Percentiles rank a stretch among this genome's conserved stretches.
Evolutionary conservation across 2,113 vertebrate genomes (phyloP).

Genomic region (Cebus imitator): DNA sequence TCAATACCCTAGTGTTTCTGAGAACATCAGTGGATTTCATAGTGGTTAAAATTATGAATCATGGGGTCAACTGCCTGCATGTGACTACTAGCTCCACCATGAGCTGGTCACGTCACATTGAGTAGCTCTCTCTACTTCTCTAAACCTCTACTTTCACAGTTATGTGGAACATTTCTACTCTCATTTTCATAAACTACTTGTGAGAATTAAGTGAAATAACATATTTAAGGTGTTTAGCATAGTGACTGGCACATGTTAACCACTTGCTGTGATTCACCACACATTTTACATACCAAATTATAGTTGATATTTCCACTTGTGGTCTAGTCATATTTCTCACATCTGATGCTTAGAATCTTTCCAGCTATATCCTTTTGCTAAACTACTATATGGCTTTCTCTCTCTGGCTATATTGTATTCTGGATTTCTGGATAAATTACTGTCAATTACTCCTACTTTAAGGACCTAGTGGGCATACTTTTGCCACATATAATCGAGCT

Average conservation of each 20-base stretch:
- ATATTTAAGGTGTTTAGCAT: not conserved
- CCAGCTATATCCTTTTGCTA: not conserved
- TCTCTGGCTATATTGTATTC: not conserved
- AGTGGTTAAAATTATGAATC: not conserved
- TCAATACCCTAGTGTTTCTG: not conserved
- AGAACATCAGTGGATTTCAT: not conserved
- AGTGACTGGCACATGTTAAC: not conserved
- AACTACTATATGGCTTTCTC: not conserved
- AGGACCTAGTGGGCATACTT: not conserved
- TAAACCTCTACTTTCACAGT: not conserved
- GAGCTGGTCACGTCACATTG: not conserved
- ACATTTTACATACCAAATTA: not conserved
- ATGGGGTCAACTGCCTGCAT: not conserved
- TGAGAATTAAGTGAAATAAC: constrained; percentile 16
- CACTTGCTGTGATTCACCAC: not conserved
- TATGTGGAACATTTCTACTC: not conserved
- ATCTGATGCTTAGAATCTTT: not conserved
- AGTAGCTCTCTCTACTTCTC: not conserved
- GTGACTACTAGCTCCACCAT: not conserved
- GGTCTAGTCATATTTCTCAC: not conserved
- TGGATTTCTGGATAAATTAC: not conserved
- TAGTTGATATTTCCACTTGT: not conserved
- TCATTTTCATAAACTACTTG: not conserved
- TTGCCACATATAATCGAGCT: not conserved
- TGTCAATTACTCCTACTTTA: not conserved